Percentiles rank a stretch among this genome's conserved stretches.
Conservation (phyloP, 2,797 vertebrate species). For the Oreortyx pictus region DNA sequence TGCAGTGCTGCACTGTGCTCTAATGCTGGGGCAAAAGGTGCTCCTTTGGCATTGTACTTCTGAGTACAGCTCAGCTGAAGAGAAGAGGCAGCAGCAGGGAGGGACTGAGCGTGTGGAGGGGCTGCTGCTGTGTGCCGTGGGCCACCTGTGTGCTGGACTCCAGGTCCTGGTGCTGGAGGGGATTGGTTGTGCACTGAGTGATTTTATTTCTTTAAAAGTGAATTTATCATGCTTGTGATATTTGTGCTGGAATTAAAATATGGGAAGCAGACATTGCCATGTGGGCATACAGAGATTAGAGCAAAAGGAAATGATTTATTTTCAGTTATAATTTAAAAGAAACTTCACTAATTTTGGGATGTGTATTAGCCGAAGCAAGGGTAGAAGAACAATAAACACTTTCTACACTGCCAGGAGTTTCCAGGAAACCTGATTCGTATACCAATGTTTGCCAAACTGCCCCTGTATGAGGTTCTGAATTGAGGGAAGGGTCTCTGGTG, state of each 20-base stretch:
- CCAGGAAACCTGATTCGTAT: neutral
- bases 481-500: neutral
- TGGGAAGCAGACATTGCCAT: neutral
- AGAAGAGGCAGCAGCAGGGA: no score
- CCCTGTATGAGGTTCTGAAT: neutral
- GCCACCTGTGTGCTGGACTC: no score
- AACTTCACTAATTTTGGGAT: neutral
- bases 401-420: neutral
- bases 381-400: neutral
- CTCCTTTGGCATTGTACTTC: neutral
- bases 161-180: no score
- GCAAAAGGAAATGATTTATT: neutral
- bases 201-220: no score
- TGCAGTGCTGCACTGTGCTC: neutral
- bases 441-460: neutral
- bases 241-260: no score
- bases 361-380: neutral
- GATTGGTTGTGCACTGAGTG: accelerated
- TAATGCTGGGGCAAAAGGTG: accelerated
- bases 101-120: no score
- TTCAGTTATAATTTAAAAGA: neutral
- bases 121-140: no score
- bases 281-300: accelerated
- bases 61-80: neutral
- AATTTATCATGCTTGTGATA: neutral